Evolutionary conservation across 2,113 vertebrate species (phyloP).

Genomic region (Carassius carassius): DNA sequence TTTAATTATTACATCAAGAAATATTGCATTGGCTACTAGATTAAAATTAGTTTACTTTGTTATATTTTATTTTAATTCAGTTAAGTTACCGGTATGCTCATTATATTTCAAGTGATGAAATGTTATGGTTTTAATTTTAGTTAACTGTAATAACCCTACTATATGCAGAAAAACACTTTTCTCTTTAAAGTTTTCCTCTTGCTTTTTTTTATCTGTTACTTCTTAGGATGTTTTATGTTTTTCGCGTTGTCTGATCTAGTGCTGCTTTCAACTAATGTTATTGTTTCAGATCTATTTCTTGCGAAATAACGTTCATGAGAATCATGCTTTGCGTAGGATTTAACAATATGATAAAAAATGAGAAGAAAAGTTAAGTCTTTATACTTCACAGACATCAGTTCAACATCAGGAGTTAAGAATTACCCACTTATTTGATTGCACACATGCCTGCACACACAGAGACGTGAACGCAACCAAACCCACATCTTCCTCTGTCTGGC

Average conservation of each 20-base stretch:
- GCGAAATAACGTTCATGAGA: background rate
- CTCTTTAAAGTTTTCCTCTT: too few species aligned
- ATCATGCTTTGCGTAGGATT: background rate
- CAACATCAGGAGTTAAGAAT: background rate
- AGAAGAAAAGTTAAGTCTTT: background rate
- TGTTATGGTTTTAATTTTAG: background rate
- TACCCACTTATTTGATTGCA: background rate
- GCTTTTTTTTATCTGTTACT: too few species aligned
- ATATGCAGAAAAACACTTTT: background rate
- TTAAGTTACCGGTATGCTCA: too few species aligned
- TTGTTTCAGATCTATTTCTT: background rate
- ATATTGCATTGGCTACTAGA: too few species aligned
- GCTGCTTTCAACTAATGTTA: background rate
- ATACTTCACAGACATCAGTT: background rate
- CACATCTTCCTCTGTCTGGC: background rate
- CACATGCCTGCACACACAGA: background rate
- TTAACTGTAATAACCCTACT: too few species aligned
- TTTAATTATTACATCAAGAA: too few species aligned
- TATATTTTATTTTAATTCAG: too few species aligned
- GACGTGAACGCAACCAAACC: background rate
- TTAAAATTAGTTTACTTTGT: too few species aligned
- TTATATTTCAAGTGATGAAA: too few species aligned
- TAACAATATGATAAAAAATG: background rate
- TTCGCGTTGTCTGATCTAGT: background rate
- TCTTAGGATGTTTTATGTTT: background rate